A percentile compares a stretch with the other conserved stretches of the same genome.
phyloP scores from a whole-genome alignment of 1,140 invertebrate genomes.

The Rhynchophorus ferrugineus region DNA sequence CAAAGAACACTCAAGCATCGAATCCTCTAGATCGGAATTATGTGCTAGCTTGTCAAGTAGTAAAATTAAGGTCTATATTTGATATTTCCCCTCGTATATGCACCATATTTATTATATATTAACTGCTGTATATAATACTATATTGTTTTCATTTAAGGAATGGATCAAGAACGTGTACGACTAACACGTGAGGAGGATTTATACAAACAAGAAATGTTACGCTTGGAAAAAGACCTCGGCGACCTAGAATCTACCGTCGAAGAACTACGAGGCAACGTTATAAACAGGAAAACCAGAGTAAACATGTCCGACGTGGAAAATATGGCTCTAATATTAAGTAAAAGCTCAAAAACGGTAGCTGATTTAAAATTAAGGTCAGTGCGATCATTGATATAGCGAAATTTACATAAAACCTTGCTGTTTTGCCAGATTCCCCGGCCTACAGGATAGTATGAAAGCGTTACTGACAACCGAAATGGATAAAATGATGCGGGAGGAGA shows the following conservation, averaged over 20 bases:
- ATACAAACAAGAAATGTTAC: constrained; percentile 84
- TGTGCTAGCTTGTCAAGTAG: too few relatives aligned
- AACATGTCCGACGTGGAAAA: constrained; percentile 96
- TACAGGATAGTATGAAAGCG: constrained; percentile 83
- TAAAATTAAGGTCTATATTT: too few relatives aligned
- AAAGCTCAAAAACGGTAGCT: constrained; percentile 71
- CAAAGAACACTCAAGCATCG: too few relatives aligned
- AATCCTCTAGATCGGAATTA: too few relatives aligned
- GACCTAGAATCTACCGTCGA: constrained; percentile 92
- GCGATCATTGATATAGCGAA: not conserved
- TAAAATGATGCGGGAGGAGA: constrained; percentile 86
- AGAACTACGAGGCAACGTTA: constrained; percentile 87
- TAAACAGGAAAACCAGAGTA: constrained; percentile 87
- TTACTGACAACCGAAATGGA: constrained; percentile 90
- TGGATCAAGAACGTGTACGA: constrained; percentile 56
- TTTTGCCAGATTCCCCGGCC: constrained; percentile 62
- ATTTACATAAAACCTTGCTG: not conserved
- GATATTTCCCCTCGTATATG: too few relatives aligned
- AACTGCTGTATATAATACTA: too few relatives aligned
- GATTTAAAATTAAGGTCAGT: constrained; percentile 72
- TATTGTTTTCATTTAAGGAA: too few relatives aligned
- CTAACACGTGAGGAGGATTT: constrained; percentile 73
- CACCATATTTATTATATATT: too few relatives aligned
- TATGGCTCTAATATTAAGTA: constrained; percentile 84
- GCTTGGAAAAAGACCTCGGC: constrained; percentile 85